Evolutionary conservation across 2,797 vertebrate genomes (phyloP), one percentile per base, ranked within the genome.

Genomic region (Melanotaenia parkinsoni): DNA sequence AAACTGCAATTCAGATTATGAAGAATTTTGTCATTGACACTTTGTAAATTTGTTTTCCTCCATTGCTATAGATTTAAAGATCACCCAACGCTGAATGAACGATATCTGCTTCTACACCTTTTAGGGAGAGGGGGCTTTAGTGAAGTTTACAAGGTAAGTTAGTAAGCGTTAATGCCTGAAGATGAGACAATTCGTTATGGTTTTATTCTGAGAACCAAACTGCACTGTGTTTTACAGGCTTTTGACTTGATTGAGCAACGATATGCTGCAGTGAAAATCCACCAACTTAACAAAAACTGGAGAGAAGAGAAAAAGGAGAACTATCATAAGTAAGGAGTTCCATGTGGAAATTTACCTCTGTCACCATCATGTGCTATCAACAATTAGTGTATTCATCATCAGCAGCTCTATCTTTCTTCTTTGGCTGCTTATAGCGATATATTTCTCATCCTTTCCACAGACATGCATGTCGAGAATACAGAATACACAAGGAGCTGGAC

Each of bases 401-500:
- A 26, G 28, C 70, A 74, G 33, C 64, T 28, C 32, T 26, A 64
- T 35, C 57, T 67, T 63, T 40, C 78, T 63, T 70, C 58, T 64
- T 57, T 72, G 76, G 80, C 81, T 88, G 62, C 76, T 85, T 80
- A 82, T 85, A 22, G 67, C 68, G 70, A 74, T 76, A 47, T 79
- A 73, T 74, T 79, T 65, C 18, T 67, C 70, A 64, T 71, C 45
- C 53, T 38, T 24, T 76, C 70, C 20, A 26, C 90, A 99, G 97
- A 89, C 98, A 99, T 82, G 98, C 98, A 81, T 99, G 98, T 94
- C 96, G 98, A 94, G 98, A 99, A 83, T 99, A 99, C 92, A 96
- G 98, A 95, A 99, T 99, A 97, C 98, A 99, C 94, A 99, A 99
- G 94, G 97, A 99, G 94, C 94, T 99, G 93, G 97, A 99, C 93